Conservation (phyloP, 2,888 invertebrate species). For the Oligia latruncula region DNA sequence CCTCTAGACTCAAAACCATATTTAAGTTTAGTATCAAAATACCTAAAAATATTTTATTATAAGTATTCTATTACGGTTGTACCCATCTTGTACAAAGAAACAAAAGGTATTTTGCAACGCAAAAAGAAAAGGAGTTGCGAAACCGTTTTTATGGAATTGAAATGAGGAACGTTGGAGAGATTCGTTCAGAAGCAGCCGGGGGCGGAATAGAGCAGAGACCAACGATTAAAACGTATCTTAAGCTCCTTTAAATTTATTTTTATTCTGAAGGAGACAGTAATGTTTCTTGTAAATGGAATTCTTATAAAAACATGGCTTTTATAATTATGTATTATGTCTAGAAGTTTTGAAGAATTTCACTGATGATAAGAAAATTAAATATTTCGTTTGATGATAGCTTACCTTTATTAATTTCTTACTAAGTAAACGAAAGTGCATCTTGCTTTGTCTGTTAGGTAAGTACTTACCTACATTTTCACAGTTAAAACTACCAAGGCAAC, state of each 20-base stretch:
- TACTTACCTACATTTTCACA: neutral
- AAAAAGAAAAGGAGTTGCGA: slow-evolving; percentile 33
- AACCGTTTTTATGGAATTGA: slow-evolving; percentile 56
- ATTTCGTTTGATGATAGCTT: neutral
- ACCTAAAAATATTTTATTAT: neutral
- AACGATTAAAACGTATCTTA: slow-evolving; percentile 57
- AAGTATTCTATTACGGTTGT: neutral
- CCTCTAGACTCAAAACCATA: neutral
- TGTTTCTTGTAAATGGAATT: slow-evolving; percentile 37
- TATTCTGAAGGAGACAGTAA: slow-evolving; percentile 23
- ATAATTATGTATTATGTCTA: neutral
- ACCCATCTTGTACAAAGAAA: slow-evolving; percentile 16
- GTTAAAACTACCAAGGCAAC: neutral
- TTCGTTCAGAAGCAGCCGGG: slow-evolving; percentile 25
- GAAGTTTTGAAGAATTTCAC: neutral
- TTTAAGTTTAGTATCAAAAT: neutral
- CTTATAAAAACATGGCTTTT: slow-evolving; percentile 31
- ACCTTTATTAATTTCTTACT: neutral
- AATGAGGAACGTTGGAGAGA: slow-evolving; percentile 44
- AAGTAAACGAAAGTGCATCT: neutral
- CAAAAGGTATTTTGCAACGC: slow-evolving; percentile 23
- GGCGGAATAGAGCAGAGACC: slow-evolving; percentile 35
- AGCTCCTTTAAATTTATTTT: slow-evolving; percentile 57
- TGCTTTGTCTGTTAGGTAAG: neutral
- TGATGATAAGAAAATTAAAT: neutral